A percentile compares a stretch with the other conserved stretches of the same genome.
Conservation (phyloP, 92 coral and sea anemone species). For the Desmophyllum pertusum region DNA sequence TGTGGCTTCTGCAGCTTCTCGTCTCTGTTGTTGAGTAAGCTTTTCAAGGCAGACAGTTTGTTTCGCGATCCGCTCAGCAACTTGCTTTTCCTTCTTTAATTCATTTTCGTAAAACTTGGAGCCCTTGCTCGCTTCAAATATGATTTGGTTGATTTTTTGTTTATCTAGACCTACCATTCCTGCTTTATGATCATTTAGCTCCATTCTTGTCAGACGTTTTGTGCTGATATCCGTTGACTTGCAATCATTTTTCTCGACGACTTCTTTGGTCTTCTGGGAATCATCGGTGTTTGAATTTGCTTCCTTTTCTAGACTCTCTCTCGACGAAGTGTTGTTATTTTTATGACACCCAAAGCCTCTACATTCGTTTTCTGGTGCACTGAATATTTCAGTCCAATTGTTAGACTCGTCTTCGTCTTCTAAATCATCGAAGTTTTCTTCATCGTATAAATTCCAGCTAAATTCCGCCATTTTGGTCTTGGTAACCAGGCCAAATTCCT, state of each 20-base stretch:
- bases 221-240: background rate
- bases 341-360: background rate
- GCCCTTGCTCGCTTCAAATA: conserved; percentile 96
- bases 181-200: conserved; percentile 93
- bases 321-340: background rate
- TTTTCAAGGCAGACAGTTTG: conserved; percentile 62
- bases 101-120: conserved; percentile 95
- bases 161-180: conserved; percentile 97
- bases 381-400: conserved; percentile 55
- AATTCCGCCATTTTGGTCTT: conserved; percentile 58
- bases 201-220: conserved; percentile 83
- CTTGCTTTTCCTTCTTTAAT: conserved; percentile 84
- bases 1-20: conserved; percentile 69
- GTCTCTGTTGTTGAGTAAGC: conserved; percentile 66
- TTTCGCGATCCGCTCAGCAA: conserved; percentile 73
- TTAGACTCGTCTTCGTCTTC: conserved; percentile 55
- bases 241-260: background rate
- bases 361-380: conserved; percentile 18
- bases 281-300: background rate
- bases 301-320: background rate
- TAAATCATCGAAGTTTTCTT: conserved; percentile 22
- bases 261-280: background rate
- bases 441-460: background rate
- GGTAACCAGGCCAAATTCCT: conserved; percentile 35
- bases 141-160: conserved; percentile 89